Conservation (phyloP, 2,888 invertebrate genomes). For the Lutraria lutraria region DNA sequence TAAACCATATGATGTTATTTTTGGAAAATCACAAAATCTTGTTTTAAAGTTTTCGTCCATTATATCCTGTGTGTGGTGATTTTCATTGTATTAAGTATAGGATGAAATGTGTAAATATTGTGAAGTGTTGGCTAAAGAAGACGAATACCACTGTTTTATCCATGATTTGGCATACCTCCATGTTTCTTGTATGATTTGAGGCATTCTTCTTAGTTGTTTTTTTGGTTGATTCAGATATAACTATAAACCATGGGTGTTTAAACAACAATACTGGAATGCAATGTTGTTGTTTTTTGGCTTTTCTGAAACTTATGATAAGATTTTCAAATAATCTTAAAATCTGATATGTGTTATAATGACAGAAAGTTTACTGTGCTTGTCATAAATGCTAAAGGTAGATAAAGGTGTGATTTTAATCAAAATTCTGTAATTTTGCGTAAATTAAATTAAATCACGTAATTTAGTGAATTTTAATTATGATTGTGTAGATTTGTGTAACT, state of each 20-base stretch:
- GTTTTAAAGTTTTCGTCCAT: not conserved
- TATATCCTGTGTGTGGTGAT: not conserved
- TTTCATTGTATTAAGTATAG: not conserved
- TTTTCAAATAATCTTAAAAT: not conserved
- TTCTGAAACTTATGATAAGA: not conserved
- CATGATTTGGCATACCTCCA: slow-evolving; percentile 4
- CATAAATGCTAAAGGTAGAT: not conserved
- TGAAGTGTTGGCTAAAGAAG: not conserved
- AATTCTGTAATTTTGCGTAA: too few species aligned
- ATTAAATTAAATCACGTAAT: too few species aligned
- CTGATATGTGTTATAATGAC: not conserved
- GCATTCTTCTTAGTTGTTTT: slow-evolving; percentile 6
- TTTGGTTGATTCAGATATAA: not conserved
- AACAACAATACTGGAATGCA: not conserved
- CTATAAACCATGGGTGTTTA: not conserved
- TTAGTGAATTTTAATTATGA: too few species aligned
- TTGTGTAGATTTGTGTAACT: too few species aligned
- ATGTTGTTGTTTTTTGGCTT: not conserved
- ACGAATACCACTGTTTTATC: not conserved
- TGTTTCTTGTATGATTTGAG: not conserved
- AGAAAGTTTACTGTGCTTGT: not conserved
- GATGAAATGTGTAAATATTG: not conserved
- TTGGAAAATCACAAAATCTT: not conserved
- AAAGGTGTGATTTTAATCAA: too few species aligned
- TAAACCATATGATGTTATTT: not conserved